Evolutionary conservation across 2,888 invertebrate genomes (phyloP).

Genomic region (Piscicola geometra): DNA sequence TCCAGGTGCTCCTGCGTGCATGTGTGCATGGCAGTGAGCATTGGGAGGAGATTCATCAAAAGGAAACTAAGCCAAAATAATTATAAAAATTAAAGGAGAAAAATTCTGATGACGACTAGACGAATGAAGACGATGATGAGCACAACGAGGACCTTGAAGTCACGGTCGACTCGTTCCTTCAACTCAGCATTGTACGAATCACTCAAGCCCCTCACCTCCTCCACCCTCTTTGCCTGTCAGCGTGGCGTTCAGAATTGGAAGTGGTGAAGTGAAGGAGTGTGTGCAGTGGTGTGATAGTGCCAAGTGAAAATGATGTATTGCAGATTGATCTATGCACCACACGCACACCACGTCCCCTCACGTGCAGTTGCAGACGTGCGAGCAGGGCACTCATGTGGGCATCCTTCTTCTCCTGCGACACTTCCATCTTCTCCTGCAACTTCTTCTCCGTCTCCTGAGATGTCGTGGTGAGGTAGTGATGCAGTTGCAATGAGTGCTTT

Average conservation of each 20-base stretch:
- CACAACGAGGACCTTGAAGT: conserved; percentile 67
- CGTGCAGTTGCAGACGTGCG: conserved; percentile 58
- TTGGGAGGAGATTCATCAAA: too few relatives aligned
- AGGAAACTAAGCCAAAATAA: too few relatives aligned
- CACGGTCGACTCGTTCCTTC: conserved; percentile 55
- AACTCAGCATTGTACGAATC: conserved; percentile 76
- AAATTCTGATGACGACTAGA: too few relatives aligned
- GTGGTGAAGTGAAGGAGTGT: too few relatives aligned
- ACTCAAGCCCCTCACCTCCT: conserved; percentile 55
- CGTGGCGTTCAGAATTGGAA: not conserved
- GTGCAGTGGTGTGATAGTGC: too few relatives aligned
- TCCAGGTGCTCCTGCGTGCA: conserved; percentile 58
- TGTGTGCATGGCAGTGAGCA: not conserved
- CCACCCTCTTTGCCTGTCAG: not conserved
- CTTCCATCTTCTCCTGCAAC: conserved; percentile 64
- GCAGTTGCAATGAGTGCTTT: conserved; percentile 35
- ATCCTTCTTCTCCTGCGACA: conserved; percentile 82
- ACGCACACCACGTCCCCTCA: too few relatives aligned
- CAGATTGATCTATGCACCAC: not conserved
- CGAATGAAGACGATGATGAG: too few relatives aligned
- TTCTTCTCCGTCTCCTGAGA: conserved; percentile 73
- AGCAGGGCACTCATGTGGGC: conserved; percentile 83
- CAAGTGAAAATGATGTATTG: not conserved
- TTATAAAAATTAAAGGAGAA: too few relatives aligned
- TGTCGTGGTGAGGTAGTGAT: conserved; percentile 51